Conservation (phyloP, 2,888 invertebrate species). For the Scaptomyza parva region DNA sequence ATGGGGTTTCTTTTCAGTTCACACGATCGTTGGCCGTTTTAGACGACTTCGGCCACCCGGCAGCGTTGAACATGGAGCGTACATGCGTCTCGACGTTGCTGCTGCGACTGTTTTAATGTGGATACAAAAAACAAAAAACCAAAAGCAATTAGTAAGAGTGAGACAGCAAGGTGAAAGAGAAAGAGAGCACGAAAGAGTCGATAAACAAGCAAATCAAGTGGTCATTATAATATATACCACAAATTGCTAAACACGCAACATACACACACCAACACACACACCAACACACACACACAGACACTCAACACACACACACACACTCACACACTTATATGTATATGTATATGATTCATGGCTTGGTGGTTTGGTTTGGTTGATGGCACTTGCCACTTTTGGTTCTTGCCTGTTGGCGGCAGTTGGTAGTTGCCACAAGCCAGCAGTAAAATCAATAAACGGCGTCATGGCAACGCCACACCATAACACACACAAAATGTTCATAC, state of each 20-base stretch:
- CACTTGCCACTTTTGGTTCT: conserved; percentile 41
- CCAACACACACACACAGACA: conserved; percentile 37
- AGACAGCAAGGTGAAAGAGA: no score
- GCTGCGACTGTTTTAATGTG: conserved; percentile 60
- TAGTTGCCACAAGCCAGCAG: conserved; percentile 29
- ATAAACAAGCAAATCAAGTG: conserved; percentile 71
- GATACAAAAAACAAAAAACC: not conserved
- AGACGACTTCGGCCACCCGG: conserved; percentile 71
- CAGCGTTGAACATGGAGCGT: conserved; percentile 66
- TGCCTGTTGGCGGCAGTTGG: conserved; percentile 21
- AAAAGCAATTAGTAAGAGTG: conserved; percentile 51
- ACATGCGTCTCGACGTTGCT: conserved; percentile 73
- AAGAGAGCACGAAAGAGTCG: no score
- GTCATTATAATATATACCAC: conserved; percentile 76
- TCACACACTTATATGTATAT: conserved; percentile 41
- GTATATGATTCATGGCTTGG: conserved; percentile 75
- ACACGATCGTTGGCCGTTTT: conserved; percentile 59
- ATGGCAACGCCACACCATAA: conserved; percentile 74
- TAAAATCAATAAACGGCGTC: conserved; percentile 75
- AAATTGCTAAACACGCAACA: conserved; percentile 76
- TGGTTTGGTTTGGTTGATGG: conserved; percentile 44
- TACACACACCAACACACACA: conserved; percentile 19
- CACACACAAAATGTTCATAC: conserved; percentile 52
- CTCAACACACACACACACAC: conserved; percentile 33
- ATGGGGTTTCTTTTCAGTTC: conserved; percentile 34